Evolutionary conservation across 2,888 invertebrate species (phyloP).

Genomic region (Drosophila quasianomalipes): DNA sequence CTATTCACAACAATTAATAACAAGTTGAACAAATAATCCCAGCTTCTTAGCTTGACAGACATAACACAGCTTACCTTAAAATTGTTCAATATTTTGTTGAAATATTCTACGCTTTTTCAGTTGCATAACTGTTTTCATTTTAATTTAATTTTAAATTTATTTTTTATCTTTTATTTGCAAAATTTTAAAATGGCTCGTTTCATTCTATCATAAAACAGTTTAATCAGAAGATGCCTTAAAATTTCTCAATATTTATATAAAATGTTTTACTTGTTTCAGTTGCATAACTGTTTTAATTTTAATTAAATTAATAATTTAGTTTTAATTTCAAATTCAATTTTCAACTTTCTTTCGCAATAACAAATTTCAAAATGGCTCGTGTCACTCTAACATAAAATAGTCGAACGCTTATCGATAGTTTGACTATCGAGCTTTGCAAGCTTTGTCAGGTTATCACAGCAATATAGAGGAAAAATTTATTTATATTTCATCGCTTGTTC

Average conservation of each 20-base stretch:
- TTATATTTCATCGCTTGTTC: conserved; percentile 19
- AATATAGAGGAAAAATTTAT: conserved; percentile 12
- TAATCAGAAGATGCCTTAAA: neutral
- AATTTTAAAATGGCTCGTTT: neutral
- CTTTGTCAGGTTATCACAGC: conserved; percentile 16
- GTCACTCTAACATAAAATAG: neutral
- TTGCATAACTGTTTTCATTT: neutral
- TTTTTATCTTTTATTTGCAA: neutral
- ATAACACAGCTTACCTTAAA: neutral
- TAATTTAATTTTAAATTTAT: neutral
- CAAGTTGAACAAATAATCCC: neutral
- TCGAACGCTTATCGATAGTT: conserved; percentile 33
- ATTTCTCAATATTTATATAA: neutral
- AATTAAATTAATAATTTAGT: neutral
- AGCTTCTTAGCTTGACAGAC: conserved; percentile 10
- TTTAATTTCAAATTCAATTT: neutral
- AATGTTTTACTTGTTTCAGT: neutral
- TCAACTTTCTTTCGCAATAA: neutral
- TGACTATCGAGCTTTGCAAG: conserved; percentile 25
- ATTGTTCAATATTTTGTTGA: neutral
- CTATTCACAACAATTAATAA: conserved; percentile 2
- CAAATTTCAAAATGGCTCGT: neutral
- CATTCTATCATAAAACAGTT: neutral
- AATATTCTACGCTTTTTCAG: neutral
- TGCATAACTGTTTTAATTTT: neutral